Base-by-base conservation (phyloP, 1,140 invertebrate genomes). In the Thaumatotibia leucotreta region DNA sequence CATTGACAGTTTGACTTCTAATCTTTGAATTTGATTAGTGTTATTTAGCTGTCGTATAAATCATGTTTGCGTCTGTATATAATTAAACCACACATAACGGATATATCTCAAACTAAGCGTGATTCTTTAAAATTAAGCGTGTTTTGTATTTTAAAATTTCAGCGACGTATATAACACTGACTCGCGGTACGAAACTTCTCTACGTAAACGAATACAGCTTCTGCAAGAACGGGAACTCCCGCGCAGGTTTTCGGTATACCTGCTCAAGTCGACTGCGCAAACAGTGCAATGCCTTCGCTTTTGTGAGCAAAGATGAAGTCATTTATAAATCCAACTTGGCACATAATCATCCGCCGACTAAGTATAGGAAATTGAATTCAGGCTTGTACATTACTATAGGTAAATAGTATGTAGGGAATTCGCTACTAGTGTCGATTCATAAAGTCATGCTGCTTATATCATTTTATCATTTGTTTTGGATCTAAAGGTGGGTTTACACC, bases 231-330 rank as follows among this genome's bases (percentile, higher is more conserved):
- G 39, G 61, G 0, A 49, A 9, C 0, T 27, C 71, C 0, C 61
- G 62, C 3, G 52, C 54, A 1, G 68, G 70, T 14, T 29, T 29
- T 1, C 45, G 73, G 6, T 81, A 72, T 22, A 45, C 23, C 6
- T 81, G 79, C 17, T 77, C 79, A 0, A 66, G 63, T 8, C 6
- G 35, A 0, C 8, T 22, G 0, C 62, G 35, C 11, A 73, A 64
- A 11, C 31, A 35, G 1, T 80, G 79, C 54, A 75, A 70, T 49
- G 74, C 78, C 0, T 73, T 66, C 29, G 33, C 74, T 1, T 69
- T 78, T 23, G 39, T 79, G 0, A 62, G 22, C 14, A 10, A 9
- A 2, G 31, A 76, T 17, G 39, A 67, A 8, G 4, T 45, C 3
- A 61, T 78, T 5, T 2, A 68, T 4, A 50, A 62, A 24, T 52